phyloP scores from a whole-genome alignment of 2,888 invertebrate genomes.

The Aelia acuminata region DNA sequence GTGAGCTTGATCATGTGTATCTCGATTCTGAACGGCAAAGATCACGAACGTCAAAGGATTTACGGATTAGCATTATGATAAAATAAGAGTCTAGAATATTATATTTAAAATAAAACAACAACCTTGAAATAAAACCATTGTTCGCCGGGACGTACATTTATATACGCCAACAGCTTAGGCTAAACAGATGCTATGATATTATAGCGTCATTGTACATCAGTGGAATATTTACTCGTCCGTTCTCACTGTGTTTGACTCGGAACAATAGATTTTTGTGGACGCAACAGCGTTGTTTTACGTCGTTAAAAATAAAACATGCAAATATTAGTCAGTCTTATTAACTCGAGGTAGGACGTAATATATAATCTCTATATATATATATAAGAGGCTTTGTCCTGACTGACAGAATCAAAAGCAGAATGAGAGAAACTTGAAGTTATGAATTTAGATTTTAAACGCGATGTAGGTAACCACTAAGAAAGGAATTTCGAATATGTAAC shows the following conservation, averaged over 20 bases:
- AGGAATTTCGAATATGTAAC: no score
- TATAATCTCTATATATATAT: no score
- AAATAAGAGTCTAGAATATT: background rate
- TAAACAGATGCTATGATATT: background rate
- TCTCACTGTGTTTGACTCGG: background rate
- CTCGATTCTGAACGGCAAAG: background rate
- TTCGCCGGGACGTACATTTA: background rate
- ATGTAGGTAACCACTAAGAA: no score
- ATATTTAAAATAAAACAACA: background rate
- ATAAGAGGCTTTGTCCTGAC: no score
- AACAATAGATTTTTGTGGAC: background rate
- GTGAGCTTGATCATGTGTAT: background rate
- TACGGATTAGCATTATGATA: background rate
- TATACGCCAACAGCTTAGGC: background rate
- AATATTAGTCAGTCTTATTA: background rate
- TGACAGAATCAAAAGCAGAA: no score
- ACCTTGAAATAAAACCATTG: background rate
- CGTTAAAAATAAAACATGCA: background rate
- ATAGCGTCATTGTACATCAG: background rate
- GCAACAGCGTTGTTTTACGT: background rate
- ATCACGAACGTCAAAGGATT: background rate
- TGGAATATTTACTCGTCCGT: background rate
- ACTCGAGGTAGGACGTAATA: no score
- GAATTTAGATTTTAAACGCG: no score
- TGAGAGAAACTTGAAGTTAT: no score